phyloP scores from a whole-genome alignment of 2,113 vertebrate species.

The Perca schrenkii region DNA sequence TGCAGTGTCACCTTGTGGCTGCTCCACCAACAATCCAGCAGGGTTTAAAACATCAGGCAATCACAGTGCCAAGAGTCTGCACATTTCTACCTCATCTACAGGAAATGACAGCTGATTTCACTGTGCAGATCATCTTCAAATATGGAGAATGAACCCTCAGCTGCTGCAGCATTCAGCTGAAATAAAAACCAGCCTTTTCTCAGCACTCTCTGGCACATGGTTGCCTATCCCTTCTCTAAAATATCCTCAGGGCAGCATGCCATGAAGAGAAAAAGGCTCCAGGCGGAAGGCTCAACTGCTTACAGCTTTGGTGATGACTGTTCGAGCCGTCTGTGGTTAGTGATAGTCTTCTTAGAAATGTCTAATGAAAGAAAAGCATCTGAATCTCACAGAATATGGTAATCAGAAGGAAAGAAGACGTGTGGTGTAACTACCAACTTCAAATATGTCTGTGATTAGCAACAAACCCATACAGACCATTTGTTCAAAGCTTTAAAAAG shows the following conservation, averaged over 20 bases:
- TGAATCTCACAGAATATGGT: slow-evolving; percentile 18
- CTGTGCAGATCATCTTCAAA: background rate
- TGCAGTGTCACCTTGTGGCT: slow-evolving; percentile 74
- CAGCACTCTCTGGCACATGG: slow-evolving; percentile 32
- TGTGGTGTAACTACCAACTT: background rate
- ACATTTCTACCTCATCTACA: background rate
- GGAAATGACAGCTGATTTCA: slow-evolving; percentile 45
- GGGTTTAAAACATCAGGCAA: background rate
- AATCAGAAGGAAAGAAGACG: slow-evolving; percentile 8
- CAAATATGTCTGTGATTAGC: slow-evolving; percentile 8
- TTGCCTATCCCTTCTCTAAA: slow-evolving; percentile 52
- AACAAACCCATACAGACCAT: background rate
- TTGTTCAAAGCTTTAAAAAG: background rate
- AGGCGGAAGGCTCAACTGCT: slow-evolving; percentile 48
- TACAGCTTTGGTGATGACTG: slow-evolving; percentile 27
- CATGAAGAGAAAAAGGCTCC: slow-evolving; percentile 48
- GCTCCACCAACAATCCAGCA: background rate
- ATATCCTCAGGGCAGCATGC: slow-evolving; percentile 67
- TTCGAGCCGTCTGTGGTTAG: slow-evolving; percentile 24
- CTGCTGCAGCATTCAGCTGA: slow-evolving; percentile 28
- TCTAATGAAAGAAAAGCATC: slow-evolving; percentile 12
- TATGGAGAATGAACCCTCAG: slow-evolving; percentile 21
- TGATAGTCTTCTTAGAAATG: background rate
- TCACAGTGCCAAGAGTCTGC: background rate
- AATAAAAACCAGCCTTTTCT: slow-evolving; percentile 52